Percentiles rank a stretch among this genome's conserved stretches.
phyloP scores from a whole-genome alignment of 2,797 vertebrate genomes.

The Petrocephalus sullivani region DNA sequence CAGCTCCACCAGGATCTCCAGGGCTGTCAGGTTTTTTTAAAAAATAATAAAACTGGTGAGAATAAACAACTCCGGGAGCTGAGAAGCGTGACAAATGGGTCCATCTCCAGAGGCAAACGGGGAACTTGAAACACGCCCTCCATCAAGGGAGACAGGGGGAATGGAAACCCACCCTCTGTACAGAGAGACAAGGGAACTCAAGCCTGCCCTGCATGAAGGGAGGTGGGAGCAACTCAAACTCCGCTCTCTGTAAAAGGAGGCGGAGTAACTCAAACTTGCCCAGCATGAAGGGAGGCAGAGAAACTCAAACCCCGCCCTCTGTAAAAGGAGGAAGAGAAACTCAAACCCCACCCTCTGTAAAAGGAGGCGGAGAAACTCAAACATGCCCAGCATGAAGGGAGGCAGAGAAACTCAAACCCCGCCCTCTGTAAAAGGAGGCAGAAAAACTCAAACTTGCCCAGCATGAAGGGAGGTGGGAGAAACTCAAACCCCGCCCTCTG shows the following conservation, averaged over 20 bases:
- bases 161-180: not conserved
- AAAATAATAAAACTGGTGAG: conserved; percentile 12
- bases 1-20: conserved; percentile 48
- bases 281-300: not conserved
- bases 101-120: not conserved
- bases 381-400: too few species aligned
- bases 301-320: not conserved
- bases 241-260: not conserved
- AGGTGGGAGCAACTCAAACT: not conserved
- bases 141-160: not conserved
- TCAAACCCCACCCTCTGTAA: not conserved
- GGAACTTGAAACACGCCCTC: not conserved
- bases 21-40: conserved; percentile 50
- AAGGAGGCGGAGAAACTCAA: not conserved
- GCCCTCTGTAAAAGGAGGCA: too few species aligned
- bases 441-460: too few species aligned
- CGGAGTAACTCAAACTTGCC: too few species aligned
- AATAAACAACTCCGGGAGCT: not conserved
- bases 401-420: not conserved
- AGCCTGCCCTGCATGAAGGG: not conserved
- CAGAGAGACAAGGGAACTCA: not conserved
- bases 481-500: not conserved
- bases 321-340: not conserved
- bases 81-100: conserved; percentile 20
- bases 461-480: too few species aligned